phyloP scores from a whole-genome alignment of 2,797 vertebrate genomes.

The Varecia variegata region DNA sequence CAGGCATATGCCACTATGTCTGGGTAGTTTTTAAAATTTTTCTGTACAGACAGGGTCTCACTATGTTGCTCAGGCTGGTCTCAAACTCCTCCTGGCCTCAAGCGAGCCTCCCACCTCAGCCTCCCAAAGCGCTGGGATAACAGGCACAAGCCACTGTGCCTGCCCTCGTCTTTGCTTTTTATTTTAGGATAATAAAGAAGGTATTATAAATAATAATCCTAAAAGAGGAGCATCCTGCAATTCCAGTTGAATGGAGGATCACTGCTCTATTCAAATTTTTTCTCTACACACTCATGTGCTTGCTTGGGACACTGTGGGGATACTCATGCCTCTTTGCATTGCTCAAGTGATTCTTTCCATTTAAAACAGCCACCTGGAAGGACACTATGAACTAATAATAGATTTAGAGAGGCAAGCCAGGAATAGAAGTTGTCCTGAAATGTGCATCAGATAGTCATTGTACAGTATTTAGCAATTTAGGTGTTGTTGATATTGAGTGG shows the following conservation, averaged over 20 bases:
- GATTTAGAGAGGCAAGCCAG: neutral
- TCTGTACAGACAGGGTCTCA: no score
- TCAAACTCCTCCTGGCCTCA: no score
- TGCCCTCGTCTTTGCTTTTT: neutral
- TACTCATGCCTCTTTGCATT: neutral
- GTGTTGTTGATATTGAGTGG: neutral
- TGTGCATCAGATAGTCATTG: neutral
- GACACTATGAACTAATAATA: neutral
- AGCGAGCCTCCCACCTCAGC: no score
- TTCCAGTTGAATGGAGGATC: neutral
- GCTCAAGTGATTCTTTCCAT: neutral
- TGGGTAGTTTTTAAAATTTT: no score
- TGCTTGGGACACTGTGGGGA: neutral
- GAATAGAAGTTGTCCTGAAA: neutral
- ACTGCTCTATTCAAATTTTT: neutral
- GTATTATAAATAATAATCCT: neutral
- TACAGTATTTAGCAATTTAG: neutral
- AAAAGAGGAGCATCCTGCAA: no score
- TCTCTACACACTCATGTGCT: neutral
- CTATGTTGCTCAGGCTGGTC: no score
- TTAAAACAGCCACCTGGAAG: neutral
- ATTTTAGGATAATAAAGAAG: neutral
- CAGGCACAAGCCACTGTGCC: no score
- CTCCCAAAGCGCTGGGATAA: no score
- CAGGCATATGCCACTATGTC: no score